phyloP scores from a whole-genome alignment of 2,113 vertebrate genomes.

The Oceanites oceanicus region DNA sequence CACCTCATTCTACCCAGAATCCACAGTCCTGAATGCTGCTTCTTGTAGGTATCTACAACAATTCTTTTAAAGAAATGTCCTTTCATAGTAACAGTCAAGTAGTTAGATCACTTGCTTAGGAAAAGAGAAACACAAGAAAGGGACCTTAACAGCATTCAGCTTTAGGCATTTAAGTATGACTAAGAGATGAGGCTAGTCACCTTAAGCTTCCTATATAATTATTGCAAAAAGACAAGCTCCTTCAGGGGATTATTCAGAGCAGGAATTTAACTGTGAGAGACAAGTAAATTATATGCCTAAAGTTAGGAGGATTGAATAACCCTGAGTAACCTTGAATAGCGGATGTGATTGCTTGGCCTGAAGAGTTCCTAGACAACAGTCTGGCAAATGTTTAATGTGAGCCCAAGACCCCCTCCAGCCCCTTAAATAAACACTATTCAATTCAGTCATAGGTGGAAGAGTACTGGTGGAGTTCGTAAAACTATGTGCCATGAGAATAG shows the following conservation, averaged over 20 bases:
- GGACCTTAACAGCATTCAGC: background rate
- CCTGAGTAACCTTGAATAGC: background rate
- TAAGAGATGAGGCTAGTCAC: background rate
- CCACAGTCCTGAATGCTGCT: background rate
- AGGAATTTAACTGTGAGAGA: conserved; percentile 1
- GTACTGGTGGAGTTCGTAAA: background rate
- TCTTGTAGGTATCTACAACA: background rate
- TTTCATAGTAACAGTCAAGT: background rate
- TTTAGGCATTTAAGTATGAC: background rate
- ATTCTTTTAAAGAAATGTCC: background rate
- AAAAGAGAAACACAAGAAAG: background rate
- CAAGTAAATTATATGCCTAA: background rate
- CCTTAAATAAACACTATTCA: background rate
- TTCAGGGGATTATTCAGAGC: background rate
- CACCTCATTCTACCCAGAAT: background rate
- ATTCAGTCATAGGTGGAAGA: background rate
- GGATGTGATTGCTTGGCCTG: background rate
- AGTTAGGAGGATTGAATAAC: background rate
- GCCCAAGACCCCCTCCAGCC: background rate
- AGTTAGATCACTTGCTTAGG: background rate
- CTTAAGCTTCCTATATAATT: background rate
- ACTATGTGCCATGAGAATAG: background rate
- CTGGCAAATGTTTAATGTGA: background rate
- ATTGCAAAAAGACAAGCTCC: background rate
- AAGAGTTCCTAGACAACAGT: background rate